Evolutionary conservation across 2,888 invertebrate species (phyloP).

Genomic region (Theodoxus fluviatilis): DNA sequence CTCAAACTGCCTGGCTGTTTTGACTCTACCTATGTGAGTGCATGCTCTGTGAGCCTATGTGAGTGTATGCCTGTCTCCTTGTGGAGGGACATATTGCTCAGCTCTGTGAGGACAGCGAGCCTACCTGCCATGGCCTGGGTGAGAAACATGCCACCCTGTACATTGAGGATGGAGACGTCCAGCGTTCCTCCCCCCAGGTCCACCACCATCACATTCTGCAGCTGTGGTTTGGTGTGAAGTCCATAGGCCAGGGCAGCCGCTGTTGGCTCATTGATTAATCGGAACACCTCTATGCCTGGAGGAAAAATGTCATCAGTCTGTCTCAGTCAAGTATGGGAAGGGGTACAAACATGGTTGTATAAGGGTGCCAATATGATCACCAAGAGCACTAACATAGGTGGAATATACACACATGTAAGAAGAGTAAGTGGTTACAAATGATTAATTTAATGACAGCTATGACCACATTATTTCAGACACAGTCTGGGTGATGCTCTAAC

Average conservation of each 20-base stretch:
- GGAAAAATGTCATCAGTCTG: background rate
- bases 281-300: constrained; percentile 65
- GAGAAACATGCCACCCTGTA: constrained; percentile 68
- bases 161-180: constrained; percentile 68
- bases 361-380: too few relatives aligned
- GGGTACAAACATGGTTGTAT: background rate
- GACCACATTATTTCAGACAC: too few relatives aligned
- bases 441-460: too few relatives aligned
- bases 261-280: constrained; percentile 69
- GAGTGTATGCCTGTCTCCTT: constrained; percentile 1
- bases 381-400: too few relatives aligned
- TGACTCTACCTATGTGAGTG: background rate
- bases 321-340: background rate
- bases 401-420: too few relatives aligned
- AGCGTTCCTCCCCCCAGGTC: constrained; percentile 67
- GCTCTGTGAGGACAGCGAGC: too few relatives aligned
- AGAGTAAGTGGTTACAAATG: too few relatives aligned
- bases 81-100: too few relatives aligned
- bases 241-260: constrained; percentile 69
- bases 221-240: constrained; percentile 66
- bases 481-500: too few relatives aligned
- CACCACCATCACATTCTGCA: constrained; percentile 67
- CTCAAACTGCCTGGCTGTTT: background rate
- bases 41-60: background rate
- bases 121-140: constrained; percentile 68